Evolutionary conservation across 2,888 invertebrate genomes (phyloP), one percentile per base, ranked within the genome.

Genomic region (Phortica okadai): DNA sequence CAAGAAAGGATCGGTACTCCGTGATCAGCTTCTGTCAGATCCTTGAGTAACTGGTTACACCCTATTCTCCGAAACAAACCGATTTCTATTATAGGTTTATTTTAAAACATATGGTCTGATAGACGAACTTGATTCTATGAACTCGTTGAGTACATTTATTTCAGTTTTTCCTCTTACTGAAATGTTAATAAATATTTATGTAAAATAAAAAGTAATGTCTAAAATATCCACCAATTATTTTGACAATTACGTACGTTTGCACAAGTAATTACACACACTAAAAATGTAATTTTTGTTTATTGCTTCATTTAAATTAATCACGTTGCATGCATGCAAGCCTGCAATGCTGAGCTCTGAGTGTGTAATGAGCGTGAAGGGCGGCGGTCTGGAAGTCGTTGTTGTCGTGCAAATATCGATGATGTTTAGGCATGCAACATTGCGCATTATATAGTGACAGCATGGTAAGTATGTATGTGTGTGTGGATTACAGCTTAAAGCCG

Each of bases 241-340:
- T 8, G 62, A 62, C 25, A 62, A 25, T 62, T 62, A 62, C 25
- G 10, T 62, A 8, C 25, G 62, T 62, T 16, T 62, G 25, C 25
- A 11, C 7, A 62, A 21, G 69, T 45, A 69, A 69, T 69, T 45
- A 69, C 69, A 33, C 33, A 33, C 69, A 69, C 45, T 21, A 50
- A 69, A 67, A 69, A 69, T 21, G 7, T 45, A 69, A 69, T 69
- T 69, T 50, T 69, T 25, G 45, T 69, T 69, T 69, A 69, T 69
- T 50, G 42, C 69, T 45, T 69, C 69, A 69, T 69, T 69, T 69
- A 69, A 69, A 69, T 69, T 69, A 69, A 69, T 69, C 69, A 45
- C 45, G 44, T 69, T 16, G 21, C 69, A 45, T 44, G 44, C 25
- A 25, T 62, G 50, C 50, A 14, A 14, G 50, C 50, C 1, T 50